Evolutionary conservation across 1,140 invertebrate genomes (phyloP).

Genomic region (Lepeophtheirus salmonis): DNA sequence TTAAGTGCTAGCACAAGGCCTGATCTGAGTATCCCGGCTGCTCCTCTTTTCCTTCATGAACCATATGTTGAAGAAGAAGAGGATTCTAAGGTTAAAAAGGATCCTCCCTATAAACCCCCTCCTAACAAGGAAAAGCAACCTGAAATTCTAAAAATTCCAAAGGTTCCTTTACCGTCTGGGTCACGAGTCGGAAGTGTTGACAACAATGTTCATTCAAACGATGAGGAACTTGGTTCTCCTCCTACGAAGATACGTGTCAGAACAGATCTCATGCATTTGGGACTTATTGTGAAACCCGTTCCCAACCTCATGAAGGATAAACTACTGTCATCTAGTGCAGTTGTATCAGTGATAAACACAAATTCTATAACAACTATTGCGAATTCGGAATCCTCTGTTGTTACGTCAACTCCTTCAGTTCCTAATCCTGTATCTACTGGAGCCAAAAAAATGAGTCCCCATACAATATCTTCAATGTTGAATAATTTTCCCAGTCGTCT

Average conservation of each 20-base stretch:
- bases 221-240: neutral
- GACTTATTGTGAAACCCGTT: constrained; percentile 6
- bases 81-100: neutral
- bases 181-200: too few relatives aligned
- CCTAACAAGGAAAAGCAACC: neutral
- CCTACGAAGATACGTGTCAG: constrained; percentile 16
- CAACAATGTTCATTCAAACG: too few relatives aligned
- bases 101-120: neutral
- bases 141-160: constrained; percentile 14
- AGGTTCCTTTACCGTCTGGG: too few relatives aligned
- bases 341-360: neutral
- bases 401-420: neutral
- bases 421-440: neutral
- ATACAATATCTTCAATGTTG: neutral
- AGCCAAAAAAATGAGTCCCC: neutral
- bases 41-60: constrained; percentile 3
- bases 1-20: constrained; percentile 11
- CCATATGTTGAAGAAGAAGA: constrained; percentile 1
- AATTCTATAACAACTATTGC: neutral
- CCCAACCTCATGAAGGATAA: constrained; percentile 8
- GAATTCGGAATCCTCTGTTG: neutral
- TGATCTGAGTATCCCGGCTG: constrained; percentile 10
- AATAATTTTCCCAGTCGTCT: neutral
- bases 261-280: constrained; percentile 15
- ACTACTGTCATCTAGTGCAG: neutral